phyloP scores from a whole-genome alignment of 2,113 vertebrate species.

The Pampusana beccarii region DNA sequence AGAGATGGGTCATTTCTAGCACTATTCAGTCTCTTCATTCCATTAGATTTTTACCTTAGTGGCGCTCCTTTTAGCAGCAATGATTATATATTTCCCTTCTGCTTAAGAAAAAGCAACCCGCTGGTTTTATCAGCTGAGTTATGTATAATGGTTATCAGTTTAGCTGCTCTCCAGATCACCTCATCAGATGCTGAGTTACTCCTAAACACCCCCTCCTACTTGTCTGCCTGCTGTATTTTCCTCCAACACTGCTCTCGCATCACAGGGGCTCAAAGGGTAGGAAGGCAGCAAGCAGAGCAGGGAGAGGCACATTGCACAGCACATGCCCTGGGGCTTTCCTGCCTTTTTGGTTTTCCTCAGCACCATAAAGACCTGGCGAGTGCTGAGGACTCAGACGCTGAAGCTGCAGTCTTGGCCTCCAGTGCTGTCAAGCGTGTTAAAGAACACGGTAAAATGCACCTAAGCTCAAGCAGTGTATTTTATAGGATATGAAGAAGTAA shows the following conservation, averaged over 20 bases:
- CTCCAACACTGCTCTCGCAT: background rate
- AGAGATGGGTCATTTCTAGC: background rate
- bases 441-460: background rate
- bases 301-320: background rate
- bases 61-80: background rate
- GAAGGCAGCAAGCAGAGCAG: background rate
- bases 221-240: background rate
- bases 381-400: background rate
- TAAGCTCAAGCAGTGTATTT: background rate
- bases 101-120: too few relatives aligned
- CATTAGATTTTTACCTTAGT: background rate
- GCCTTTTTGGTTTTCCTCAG: background rate
- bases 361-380: background rate
- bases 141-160: background rate
- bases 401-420: background rate
- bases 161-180: background rate
- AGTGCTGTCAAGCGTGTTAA: background rate
- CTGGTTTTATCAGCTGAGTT: background rate
- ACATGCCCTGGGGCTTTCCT: background rate
- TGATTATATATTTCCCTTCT: background rate
- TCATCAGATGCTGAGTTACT: background rate
- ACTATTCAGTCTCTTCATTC: background rate
- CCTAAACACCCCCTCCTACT: background rate
- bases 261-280: background rate
- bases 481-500: background rate